Evolutionary conservation across 2,888 invertebrate genomes (phyloP), one percentile per base, ranked within the genome.

Genomic region (Invenusta paracnida): DNA sequence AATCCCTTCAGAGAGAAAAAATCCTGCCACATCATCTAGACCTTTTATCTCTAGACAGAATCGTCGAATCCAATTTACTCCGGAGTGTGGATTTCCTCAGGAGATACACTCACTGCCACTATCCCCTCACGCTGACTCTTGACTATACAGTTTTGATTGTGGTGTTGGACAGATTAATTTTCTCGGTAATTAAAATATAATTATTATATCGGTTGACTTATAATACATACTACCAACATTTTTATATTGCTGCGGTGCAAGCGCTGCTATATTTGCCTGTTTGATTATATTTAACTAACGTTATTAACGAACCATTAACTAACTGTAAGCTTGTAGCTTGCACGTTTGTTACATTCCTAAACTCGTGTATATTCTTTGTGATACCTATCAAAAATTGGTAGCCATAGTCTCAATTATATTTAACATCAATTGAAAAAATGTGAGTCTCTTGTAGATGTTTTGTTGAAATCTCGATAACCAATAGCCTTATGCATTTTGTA

Each of bases 1-100:
- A 91, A 91, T 83, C 91, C 90, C 1, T 91, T 91, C 87, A 90
- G 89, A 86, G 90, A 90, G 31, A 90, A 90, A 88, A 89, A 88
- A 87, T 86, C 87, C 5, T 91, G 91, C 48, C 48, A 48, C 17
- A 48, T 48, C 17, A 48, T 48, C 48, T 48, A 48, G 48, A 48
- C 48, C 48, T 48, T 5, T 48, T 17, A 11, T 17, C 17, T 17
- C 48, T 48, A 5, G 48, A 48, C 48, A 11, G 48, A 17, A 11
- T 48, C 17, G 48, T 17, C 17, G 5, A 5, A 48, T 17, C 48
- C 17, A 48, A 11, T 48, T 48, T 48, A 48, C 48, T 48, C 48
- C 17, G 48, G 48, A 48, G 5, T 48, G 48, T 48, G 48, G 17
- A 48, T 48, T 17, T 48, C 17, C 11, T 48, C n/a, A 48, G 48